A percentile compares a stretch with the other conserved stretches of the same genome.
Conservation (phyloP, 2,797 vertebrate genomes). For the Choloepus didactylus region DNA sequence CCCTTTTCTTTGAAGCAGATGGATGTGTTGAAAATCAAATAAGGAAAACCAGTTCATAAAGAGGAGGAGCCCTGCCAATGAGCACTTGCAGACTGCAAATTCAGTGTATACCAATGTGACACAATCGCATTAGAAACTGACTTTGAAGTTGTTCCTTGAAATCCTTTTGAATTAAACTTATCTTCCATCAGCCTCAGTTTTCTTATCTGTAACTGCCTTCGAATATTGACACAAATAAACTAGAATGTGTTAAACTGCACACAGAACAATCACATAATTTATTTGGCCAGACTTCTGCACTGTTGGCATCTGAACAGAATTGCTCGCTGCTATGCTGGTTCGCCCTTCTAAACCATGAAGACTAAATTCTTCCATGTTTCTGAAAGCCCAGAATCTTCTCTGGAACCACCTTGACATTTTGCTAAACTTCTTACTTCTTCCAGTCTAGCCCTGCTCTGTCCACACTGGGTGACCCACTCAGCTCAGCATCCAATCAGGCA, state of each 20-base stretch:
- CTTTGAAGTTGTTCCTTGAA: neutral
- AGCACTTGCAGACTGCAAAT: neutral
- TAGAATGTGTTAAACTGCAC: neutral
- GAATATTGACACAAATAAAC: neutral
- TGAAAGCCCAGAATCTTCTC: neutral
- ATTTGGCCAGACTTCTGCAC: neutral
- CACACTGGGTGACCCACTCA: neutral
- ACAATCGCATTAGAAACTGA: no score
- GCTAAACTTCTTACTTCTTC: neutral
- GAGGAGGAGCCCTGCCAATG: rapidly evolving
- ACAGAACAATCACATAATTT: neutral
- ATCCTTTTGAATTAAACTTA: neutral
- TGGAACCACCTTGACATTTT: neutral
- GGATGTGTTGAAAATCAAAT: neutral
- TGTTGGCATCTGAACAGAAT: neutral
- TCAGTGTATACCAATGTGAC: no score
- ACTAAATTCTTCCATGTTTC: neutral
- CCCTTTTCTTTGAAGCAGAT: neutral
- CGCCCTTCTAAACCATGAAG: neutral
- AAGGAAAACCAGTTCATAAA: neutral
- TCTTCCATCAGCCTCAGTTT: neutral
- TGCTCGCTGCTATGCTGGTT: neutral
- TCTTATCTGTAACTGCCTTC: neutral
- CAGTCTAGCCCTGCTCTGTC: neutral
- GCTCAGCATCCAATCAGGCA: neutral